Evolutionary conservation across 1,140 invertebrate genomes (phyloP).

Genomic region (Drosophila nigrodunni): DNA sequence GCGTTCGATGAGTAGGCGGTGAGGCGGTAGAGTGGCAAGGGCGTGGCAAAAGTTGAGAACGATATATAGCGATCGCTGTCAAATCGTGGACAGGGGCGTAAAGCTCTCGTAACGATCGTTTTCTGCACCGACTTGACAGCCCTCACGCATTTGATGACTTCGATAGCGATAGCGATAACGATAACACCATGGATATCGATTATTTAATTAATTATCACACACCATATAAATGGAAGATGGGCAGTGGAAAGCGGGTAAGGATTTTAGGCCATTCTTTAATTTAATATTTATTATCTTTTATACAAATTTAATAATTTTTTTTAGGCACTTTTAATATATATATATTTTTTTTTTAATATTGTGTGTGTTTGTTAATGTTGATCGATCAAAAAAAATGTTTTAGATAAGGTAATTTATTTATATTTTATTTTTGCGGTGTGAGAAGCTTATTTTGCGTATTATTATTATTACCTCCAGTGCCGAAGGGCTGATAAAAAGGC

Average conservation of each 20-base stretch:
- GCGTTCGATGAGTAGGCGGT: slow-evolving; percentile 40
- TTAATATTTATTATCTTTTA: slow-evolving; percentile 13
- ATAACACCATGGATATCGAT: background rate
- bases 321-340: slow-evolving; percentile 43
- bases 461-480: slow-evolving; percentile 85
- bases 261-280: slow-evolving; percentile 17
- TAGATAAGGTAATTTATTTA: slow-evolving; percentile 50
- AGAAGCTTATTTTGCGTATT: slow-evolving; percentile 58
- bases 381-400: slow-evolving; percentile 48
- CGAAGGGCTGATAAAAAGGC: slow-evolving; percentile 85
- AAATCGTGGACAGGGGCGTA: slow-evolving; percentile 34
- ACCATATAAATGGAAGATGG: slow-evolving; percentile 48
- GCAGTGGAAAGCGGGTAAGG: slow-evolving; percentile 18
- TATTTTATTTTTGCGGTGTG: slow-evolving; percentile 46
- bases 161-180: background rate
- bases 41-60: background rate
- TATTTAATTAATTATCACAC: slow-evolving; percentile 56
- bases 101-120: slow-evolving; percentile 11
- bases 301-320: slow-evolving; percentile 30
- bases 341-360: slow-evolving; percentile 26
- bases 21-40: background rate
- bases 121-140: slow-evolving; percentile 46
- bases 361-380: slow-evolving; percentile 24
- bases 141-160: slow-evolving; percentile 37
- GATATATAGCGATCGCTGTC: slow-evolving; percentile 39